Conservation (phyloP, 1,140 invertebrate species). For the Drosophila truncata region DNA sequence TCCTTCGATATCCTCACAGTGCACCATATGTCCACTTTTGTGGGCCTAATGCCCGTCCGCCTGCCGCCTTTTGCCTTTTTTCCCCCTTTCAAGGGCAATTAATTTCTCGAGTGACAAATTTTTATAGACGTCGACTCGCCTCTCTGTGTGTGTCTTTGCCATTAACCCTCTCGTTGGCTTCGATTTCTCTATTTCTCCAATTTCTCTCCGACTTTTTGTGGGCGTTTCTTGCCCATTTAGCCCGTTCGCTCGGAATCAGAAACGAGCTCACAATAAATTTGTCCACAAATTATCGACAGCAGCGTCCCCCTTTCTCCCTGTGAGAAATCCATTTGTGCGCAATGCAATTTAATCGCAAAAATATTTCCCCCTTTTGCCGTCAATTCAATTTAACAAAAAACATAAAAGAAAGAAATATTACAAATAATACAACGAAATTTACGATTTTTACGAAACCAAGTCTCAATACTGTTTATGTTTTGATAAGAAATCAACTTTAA, state of each 20-base stretch:
- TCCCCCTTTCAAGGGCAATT: constrained; percentile 82
- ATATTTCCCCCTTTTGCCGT: constrained; percentile 9
- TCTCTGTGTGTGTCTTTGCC: constrained; percentile 25
- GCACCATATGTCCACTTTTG: constrained; percentile 81
- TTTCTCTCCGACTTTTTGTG: constrained; percentile 49
- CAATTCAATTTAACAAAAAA: constrained; percentile 33
- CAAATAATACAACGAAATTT: not conserved
- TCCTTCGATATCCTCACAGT: constrained; percentile 18
- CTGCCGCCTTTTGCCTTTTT: not conserved
- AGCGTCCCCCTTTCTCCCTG: constrained; percentile 20
- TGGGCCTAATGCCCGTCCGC: constrained; percentile 64
- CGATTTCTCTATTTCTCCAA: constrained; percentile 15
- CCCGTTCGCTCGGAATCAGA: constrained; percentile 32
- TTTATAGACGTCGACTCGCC: constrained; percentile 70
- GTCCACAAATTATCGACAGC: constrained; percentile 79
- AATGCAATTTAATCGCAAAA: constrained; percentile 67
- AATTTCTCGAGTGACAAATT: constrained; percentile 85
- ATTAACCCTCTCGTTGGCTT: constrained; percentile 39
- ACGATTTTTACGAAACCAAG: not conserved
- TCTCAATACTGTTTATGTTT: not conserved
- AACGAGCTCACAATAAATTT: constrained; percentile 72
- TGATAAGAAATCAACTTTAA: constrained; percentile 24
- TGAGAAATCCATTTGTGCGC: constrained; percentile 59
- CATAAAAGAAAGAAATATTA: not conserved
- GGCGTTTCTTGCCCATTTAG: constrained; percentile 60